A percentile compares a stretch with the other conserved stretches of the same genome.
phyloP scores from a whole-genome alignment of 2,888 invertebrate genomes.

The Cenopis cana region DNA sequence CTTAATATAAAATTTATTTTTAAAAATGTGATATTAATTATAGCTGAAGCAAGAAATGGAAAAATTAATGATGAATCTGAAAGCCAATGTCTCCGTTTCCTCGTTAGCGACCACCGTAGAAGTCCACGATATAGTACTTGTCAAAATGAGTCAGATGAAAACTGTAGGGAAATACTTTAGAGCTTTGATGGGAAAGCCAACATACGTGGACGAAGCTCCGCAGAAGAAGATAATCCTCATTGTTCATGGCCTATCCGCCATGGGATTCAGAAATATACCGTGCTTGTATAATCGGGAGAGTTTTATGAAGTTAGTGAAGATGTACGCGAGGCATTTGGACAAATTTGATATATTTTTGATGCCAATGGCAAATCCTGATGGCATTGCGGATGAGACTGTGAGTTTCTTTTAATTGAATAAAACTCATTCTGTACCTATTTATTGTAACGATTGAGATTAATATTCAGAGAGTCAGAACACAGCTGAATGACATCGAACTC shows the following conservation, averaged over 20 bases:
- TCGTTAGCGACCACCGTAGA: conserved; percentile 63
- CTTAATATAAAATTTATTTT: background rate
- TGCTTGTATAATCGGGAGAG: conserved; percentile 49
- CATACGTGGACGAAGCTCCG: conserved; percentile 62
- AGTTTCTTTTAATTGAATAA: background rate
- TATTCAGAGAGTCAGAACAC: no score
- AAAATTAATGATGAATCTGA: background rate
- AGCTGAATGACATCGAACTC: no score
- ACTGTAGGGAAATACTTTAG: conserved; percentile 36
- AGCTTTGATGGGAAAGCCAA: conserved; percentile 60
- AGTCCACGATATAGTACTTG: conserved; percentile 68
- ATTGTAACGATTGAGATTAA: no score
- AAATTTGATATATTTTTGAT: conserved; percentile 74
- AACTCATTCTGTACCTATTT: background rate
- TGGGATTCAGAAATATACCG: conserved; percentile 55
- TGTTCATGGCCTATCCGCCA: conserved; percentile 69
- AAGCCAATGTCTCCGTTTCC: background rate
- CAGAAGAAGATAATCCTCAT: conserved; percentile 74
- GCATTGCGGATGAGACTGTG: conserved; percentile 49
- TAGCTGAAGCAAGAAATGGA: conserved; percentile 2
- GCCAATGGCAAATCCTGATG: conserved; percentile 77
- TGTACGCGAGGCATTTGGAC: conserved; percentile 66
- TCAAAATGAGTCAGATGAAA: conserved; percentile 57
- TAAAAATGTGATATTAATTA: background rate
- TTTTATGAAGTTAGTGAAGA: conserved; percentile 57